Conservation (phyloP, 1,140 invertebrate genomes). For the Drosophila pectinifera region DNA sequence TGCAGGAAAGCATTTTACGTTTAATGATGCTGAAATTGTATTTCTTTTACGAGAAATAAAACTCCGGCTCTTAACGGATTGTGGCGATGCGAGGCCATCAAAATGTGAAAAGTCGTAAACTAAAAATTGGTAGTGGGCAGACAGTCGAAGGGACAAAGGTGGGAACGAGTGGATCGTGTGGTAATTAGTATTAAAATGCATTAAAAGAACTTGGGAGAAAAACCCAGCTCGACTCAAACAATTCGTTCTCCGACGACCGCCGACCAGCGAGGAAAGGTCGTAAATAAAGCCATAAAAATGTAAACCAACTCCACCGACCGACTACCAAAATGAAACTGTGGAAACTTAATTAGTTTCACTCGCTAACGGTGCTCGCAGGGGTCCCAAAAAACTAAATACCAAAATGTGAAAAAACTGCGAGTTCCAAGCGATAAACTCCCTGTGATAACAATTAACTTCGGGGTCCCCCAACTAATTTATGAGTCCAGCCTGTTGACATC, state of each 20-base stretch:
- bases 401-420: constrained; percentile 45
- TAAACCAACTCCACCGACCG: constrained; percentile 64
- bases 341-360: constrained; percentile 79
- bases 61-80: constrained; percentile 62
- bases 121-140: constrained; percentile 76
- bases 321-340: constrained; percentile 63
- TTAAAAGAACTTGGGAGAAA: constrained; percentile 72
- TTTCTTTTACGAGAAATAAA: constrained; percentile 62
- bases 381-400: background rate
- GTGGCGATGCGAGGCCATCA: constrained; percentile 59
- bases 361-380: constrained; percentile 38
- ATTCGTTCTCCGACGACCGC: constrained; percentile 37
- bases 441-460: constrained; percentile 76
- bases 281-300: constrained; percentile 81
- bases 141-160: constrained; percentile 50
- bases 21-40: constrained; percentile 77
- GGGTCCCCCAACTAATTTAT: constrained; percentile 63
- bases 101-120: constrained; percentile 79
- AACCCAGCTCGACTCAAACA: constrained; percentile 59
- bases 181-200: constrained; percentile 83
- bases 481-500: constrained; percentile 76
- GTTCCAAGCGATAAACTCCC: constrained; percentile 58
- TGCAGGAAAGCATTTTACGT: constrained; percentile 57
- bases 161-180: constrained; percentile 66
- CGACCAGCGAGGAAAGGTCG: constrained; percentile 51